Percentiles rank a stretch among this genome's conserved stretches.
These are phyloP conservation scores for Arctocebus calabarensis DNA, from an alignment of 2,797 vertebrate genomes.

Conservation along the genomic window DNA sequence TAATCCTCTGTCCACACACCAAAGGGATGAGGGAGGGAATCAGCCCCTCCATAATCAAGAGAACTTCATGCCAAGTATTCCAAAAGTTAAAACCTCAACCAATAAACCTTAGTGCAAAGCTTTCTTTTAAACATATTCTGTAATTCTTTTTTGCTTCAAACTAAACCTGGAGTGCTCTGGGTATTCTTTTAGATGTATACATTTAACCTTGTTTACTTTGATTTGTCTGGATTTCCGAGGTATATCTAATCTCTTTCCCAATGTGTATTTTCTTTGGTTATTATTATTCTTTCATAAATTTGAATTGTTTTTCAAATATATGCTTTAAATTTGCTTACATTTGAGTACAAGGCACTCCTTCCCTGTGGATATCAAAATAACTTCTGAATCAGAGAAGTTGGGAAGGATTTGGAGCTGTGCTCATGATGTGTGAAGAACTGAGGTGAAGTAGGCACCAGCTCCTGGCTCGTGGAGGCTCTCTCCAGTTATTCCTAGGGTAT, in stretches of 20 bases:
- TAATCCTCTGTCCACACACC: not conserved
- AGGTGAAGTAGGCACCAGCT: not conserved
- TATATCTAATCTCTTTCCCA: slow-evolving; percentile 17
- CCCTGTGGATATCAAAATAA: not conserved
- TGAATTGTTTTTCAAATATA: slow-evolving; percentile 49
- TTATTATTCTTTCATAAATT: slow-evolving; percentile 45
- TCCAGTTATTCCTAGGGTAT: not conserved
- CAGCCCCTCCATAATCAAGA: not conserved
- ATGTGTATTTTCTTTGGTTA: slow-evolving; percentile 56
- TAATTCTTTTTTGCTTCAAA: not conserved
- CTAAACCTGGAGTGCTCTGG: too few species aligned
- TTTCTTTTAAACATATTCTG: not conserved
- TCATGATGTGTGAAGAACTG: not conserved
- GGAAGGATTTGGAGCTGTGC: not conserved
- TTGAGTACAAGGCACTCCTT: not conserved
- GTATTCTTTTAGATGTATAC: too few species aligned
- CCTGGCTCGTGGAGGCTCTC: not conserved
- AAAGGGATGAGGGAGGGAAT: not conserved
- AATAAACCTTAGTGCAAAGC: not conserved
- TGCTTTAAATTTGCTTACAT: slow-evolving; percentile 35
- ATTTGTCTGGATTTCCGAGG: not conserved
- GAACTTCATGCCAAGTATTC: not conserved
- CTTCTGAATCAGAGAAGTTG: not conserved
- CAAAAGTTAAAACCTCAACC: not conserved
- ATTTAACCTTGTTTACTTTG: not conserved